Base-by-base conservation (phyloP, 2,888 invertebrate species). In the Lithodes maja region DNA sequence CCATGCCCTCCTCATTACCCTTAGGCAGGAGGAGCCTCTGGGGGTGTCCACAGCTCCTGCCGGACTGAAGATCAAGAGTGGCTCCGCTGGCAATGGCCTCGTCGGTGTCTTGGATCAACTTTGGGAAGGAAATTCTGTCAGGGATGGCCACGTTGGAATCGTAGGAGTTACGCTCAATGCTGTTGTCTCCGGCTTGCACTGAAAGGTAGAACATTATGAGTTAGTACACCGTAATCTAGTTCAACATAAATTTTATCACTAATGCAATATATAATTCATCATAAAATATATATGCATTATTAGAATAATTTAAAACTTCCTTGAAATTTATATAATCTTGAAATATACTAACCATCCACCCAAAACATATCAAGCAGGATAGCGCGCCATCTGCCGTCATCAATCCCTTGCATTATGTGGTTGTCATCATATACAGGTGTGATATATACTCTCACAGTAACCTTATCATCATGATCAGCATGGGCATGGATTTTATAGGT, bases 21-120 rank as follows among this genome's bases (percentile, higher is more conserved):
- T 94, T 96, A 77, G 97, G 97, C 85, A 97, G 94, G 53, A 97
- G 93, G 74, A 97, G 94, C 92, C 96, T 96, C 54, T 95, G 94
- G 1, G 97, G 97, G 95, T 96, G 96, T 83, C 96, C 96, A 91
- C 95, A 96, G 93, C 96, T 52, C 3, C 90, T 49, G 50, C n/a
- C 94, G 77, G 91, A 83, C 83, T 92, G 15, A 12, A 12, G 3
- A n/a, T 71, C 71, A 5, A 71, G 71, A 1, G 15, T 12, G 17
- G n/a, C 71, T n/a, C 71, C 71, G n/a, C n/a, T 17, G 52, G 85
- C 87, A 68, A 92, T 85, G 12, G 92, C 92, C 1, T 90, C 91
- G 54, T 92, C 90, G n/a, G 92, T 92, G 17, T 92, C 92, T 15
- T 90, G 85, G 49, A 92, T 83, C 52, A 93, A 90, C 53, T 92